Percentiles rank a stretch among this genome's conserved stretches.
Conservation (phyloP, 2,888 invertebrate genomes). For the Brenthis daphne region DNA sequence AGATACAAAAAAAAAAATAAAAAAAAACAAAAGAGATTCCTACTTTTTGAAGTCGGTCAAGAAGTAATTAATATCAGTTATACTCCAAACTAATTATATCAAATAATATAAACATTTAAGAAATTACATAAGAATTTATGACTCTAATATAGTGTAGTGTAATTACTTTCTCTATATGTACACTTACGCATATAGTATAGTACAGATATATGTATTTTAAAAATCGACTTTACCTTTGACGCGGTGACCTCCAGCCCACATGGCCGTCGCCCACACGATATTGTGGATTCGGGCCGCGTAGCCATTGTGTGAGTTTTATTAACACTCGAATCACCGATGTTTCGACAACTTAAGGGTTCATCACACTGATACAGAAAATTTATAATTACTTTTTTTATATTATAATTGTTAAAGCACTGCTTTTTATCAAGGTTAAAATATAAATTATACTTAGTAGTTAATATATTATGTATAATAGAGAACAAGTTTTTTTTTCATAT, state of each 20-base stretch:
- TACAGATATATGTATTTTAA: conserved; percentile 13
- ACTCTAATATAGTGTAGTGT: not conserved
- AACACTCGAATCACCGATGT: conserved; percentile 61
- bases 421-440: no score
- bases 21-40: no score
- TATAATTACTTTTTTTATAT: conserved; percentile 9
- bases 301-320: conserved; percentile 76
- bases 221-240: conserved; percentile 37
- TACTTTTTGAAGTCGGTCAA: no score
- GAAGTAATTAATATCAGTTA: no score
- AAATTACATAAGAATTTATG: no score
- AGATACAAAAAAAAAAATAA: no score
- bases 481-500: no score
- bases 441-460: no score
- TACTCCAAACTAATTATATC: no score
- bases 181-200: not conserved
- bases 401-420: no score
- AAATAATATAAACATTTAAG: no score
- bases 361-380: conserved; percentile 44
- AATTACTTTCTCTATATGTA: not conserved
- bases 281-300: conserved; percentile 75
- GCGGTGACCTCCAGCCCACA: conserved; percentile 76
- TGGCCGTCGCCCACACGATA: conserved; percentile 70
- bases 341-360: conserved; percentile 51
- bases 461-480: no score